A percentile compares a stretch with the other conserved stretches of the same genome.
Conservation (phyloP, 2,113 vertebrate species). For the Polypterus senegalus region DNA sequence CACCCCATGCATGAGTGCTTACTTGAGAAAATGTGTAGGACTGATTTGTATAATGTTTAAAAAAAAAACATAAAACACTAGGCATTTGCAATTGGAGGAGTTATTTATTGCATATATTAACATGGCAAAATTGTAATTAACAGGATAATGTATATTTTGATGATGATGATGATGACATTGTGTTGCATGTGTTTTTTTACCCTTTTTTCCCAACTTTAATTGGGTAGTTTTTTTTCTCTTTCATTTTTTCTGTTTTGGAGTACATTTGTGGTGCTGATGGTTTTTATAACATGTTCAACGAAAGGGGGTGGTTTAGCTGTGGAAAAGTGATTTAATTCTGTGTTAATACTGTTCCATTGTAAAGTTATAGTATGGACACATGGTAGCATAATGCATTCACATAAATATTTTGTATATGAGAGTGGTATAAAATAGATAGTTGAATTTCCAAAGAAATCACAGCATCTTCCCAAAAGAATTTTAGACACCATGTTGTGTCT, state of each 20-base stretch:
- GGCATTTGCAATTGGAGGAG: neutral
- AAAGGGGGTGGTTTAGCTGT: neutral
- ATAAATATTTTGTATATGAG: neutral
- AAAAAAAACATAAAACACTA: conserved; percentile 4
- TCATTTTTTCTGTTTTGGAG: neutral
- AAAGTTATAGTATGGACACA: neutral
- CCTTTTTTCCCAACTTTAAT: neutral
- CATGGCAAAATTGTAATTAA: neutral
- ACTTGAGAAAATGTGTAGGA: neutral
- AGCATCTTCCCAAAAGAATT: conserved; percentile 1
- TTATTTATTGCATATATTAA: conserved; percentile 7
- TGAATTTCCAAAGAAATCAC: neutral
- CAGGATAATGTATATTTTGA: neutral
- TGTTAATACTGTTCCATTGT: neutral
- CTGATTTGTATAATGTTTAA: neutral
- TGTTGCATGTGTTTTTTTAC: conserved; percentile 4
- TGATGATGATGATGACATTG: neutral
- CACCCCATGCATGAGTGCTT: conserved; percentile 5
- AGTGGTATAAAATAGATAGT: neutral
- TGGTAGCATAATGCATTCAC: neutral
- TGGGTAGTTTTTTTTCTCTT: neutral
- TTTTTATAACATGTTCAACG: neutral
- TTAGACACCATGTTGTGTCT: neutral
- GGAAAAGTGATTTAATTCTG: neutral
- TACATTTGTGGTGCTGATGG: neutral